Evolutionary conservation across 2,113 vertebrate species (phyloP).

Genomic region (Oreochromis spilurus): DNA sequence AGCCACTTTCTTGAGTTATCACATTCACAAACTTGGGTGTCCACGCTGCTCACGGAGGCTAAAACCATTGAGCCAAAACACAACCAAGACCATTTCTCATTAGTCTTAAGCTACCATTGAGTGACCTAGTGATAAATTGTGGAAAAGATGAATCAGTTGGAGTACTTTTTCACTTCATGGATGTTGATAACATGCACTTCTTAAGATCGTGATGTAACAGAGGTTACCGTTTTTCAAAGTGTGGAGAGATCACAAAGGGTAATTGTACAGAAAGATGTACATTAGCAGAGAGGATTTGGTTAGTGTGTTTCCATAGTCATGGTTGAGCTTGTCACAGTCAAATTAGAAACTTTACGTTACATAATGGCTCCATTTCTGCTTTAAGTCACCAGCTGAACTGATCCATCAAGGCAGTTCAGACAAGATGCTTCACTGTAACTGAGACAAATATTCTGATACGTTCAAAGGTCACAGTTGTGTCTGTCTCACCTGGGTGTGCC

Average conservation of each 20-base stretch:
- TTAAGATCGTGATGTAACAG: background rate
- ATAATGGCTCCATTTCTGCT: background rate
- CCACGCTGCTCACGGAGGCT: no score
- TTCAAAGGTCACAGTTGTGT: background rate
- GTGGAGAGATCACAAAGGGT: background rate
- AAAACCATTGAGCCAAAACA: no score
- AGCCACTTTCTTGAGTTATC: background rate
- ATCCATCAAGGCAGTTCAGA: background rate
- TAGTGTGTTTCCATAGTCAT: background rate
- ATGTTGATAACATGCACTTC: no score
- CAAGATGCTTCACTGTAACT: background rate
- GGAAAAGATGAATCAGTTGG: no score
- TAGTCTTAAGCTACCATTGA: no score
- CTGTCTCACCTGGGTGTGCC: conserved; percentile 85
- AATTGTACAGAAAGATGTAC: background rate
- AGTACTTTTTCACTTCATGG: no score
- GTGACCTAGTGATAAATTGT: no score
- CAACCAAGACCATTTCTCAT: no score
- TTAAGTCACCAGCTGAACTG: background rate
- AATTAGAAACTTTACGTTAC: background rate
- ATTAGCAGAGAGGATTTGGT: background rate
- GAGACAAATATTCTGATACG: background rate
- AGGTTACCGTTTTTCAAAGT: background rate
- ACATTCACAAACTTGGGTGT: no score
- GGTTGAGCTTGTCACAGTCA: background rate